These are phyloP conservation scores for Ptilonorhynchus violaceus DNA, from an alignment of 2,113 vertebrate genomes.

Conservation along the genomic window DNA sequence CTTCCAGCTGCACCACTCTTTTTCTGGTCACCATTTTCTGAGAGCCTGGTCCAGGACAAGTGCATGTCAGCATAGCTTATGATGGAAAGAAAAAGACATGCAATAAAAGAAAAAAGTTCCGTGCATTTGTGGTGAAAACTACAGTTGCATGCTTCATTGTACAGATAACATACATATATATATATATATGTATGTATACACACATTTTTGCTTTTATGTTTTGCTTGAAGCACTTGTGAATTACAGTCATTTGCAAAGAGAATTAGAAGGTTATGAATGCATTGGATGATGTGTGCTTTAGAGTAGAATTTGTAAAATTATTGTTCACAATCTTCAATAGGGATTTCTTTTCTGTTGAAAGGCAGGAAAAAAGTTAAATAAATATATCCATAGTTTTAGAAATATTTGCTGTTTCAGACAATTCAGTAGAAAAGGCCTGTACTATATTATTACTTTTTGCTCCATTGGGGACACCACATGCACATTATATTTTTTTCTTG, in stretches of 20 bases:
- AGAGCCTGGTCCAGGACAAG: not conserved
- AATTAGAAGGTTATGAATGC: not conserved
- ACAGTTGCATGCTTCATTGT: not conserved
- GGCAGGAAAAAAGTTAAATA: not conserved
- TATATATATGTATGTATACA: not conserved
- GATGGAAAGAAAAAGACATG: not conserved
- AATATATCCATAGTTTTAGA: not conserved
- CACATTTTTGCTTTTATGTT: not conserved
- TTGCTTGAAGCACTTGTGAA: not conserved
- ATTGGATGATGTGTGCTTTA: not conserved
- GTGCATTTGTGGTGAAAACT: not conserved
- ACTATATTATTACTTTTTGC: not conserved
- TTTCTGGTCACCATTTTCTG: not conserved
- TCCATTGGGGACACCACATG: not conserved
- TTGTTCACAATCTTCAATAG: not conserved
- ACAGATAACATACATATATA: not conserved
- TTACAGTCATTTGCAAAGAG: not conserved
- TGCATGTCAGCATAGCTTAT: not conserved
- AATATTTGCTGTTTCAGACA: slow-evolving; percentile 8
- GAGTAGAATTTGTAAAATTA: not conserved
- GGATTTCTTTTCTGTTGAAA: not conserved
- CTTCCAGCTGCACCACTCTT: not conserved
- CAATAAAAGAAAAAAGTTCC: not conserved
- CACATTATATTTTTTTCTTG: not conserved
- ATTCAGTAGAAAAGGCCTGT: slow-evolving; percentile 7